These are phyloP conservation scores for Thermophis baileyi DNA, from an alignment of 2,113 vertebrate genomes.

Conservation along the genomic window DNA sequence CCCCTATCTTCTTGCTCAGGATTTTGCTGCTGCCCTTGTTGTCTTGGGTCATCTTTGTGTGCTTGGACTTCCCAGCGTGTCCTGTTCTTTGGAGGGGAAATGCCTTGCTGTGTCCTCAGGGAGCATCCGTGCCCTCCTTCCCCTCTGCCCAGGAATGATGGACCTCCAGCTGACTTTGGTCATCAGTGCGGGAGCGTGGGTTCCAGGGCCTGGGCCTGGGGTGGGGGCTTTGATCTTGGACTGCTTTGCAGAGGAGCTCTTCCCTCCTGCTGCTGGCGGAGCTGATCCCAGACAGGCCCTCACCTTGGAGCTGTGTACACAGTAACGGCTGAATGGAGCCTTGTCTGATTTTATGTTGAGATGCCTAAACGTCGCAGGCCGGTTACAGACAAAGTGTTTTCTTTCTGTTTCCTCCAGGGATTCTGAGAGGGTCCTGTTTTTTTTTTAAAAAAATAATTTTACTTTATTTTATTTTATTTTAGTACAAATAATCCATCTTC, in stretches of 20 bases:
- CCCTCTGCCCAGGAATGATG: not conserved
- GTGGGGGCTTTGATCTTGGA: not conserved
- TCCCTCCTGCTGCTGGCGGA: not conserved
- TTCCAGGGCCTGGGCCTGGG: not conserved
- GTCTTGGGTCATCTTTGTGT: not conserved
- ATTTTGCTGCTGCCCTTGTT: not conserved
- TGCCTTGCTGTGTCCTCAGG: not conserved
- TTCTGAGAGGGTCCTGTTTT: not conserved
- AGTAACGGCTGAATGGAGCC: not conserved
- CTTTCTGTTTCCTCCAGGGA: not conserved
- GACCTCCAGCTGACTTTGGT: not conserved
- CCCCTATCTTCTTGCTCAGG: not conserved
- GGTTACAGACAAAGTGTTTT: not conserved
- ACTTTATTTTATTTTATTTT: too few species aligned
- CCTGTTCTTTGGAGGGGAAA: not conserved
- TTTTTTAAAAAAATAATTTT: too few species aligned
- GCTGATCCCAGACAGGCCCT: not conserved
- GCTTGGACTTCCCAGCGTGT: not conserved
- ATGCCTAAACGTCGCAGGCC: not conserved
- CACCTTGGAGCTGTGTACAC: not conserved
- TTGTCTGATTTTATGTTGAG: not conserved
- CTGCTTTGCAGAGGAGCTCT: not conserved
- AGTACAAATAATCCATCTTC: too few species aligned
- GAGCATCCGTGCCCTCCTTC: not conserved
- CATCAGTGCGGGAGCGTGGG: not conserved